Evolutionary conservation across 2,797 vertebrate genomes (phyloP), one percentile per base, ranked within the genome.

Genomic region (Ceryle rudis): DNA sequence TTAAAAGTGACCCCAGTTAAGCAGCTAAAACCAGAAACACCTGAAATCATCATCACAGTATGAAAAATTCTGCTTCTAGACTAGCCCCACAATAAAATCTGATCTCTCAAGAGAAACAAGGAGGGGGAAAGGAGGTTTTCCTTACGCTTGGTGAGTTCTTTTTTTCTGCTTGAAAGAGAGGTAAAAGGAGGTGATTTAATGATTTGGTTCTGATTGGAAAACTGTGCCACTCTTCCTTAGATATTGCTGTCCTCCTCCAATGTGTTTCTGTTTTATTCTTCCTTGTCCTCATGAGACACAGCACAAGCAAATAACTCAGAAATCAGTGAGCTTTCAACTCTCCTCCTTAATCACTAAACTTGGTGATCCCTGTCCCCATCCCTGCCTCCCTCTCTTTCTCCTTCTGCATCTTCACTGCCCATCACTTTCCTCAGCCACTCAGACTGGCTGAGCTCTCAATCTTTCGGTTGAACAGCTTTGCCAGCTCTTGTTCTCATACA

Each of bases 1-100:
- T 72, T 66, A 2, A 55, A 17, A 28, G n/a, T 20, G 29, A 46
- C 16, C 2, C 12, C 7, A 7, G 2, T 0, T 51, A 12, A 9
- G 51, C 7, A 31, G 3, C 35, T 67, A 60, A 91, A 84, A 13
- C 14, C 8, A 47, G 37, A 79, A 91, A 44, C 9, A 23, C 11
- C 29, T 66, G 46, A 85, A 72, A 66, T 46, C 17, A 69, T 9
- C 13, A 71, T 14, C 4, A 28, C 42, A 37, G 2, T 49, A 19
- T 11, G 12, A 74, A 78, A 79, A 80, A 5, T 0, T 33, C 54
- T 37, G 10, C 19, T 64, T 86, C 49, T 44, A 52, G 12, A 54
- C 19, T 26, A 31, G 16, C 9, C 29, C 3, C 28, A 22, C 19
- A 25, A 16, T 49, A 44, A 82, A 67, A 39, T 21, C 19, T 55